A percentile compares a stretch with the other conserved stretches of the same genome.
These are phyloP conservation scores for Acleris emargana DNA, from an alignment of 2,888 invertebrate species.

Conservation along the genomic window DNA sequence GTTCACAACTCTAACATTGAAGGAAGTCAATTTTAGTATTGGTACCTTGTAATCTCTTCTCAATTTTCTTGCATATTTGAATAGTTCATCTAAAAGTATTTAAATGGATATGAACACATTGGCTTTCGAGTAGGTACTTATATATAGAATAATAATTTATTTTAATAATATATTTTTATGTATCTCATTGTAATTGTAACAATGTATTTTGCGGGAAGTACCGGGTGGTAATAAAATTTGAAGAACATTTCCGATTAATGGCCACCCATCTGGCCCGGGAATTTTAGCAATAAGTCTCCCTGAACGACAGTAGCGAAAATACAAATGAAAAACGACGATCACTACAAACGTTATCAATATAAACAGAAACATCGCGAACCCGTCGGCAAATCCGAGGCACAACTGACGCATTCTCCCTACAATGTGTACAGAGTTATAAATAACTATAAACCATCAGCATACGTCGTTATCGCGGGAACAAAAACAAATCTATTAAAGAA, in stretches of 20 bases:
- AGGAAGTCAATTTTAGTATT: slow-evolving; percentile 38
- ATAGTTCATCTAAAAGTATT: slow-evolving; percentile 34
- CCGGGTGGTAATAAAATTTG: slow-evolving; percentile 47
- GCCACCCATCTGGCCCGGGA: slow-evolving; percentile 55
- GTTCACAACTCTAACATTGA: slow-evolving; percentile 36
- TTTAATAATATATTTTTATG: too few relatives aligned
- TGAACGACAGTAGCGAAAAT: slow-evolving; percentile 28
- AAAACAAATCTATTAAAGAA: too few relatives aligned
- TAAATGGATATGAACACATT: neutral
- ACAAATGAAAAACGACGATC: slow-evolving; percentile 17
- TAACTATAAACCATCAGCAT: too few relatives aligned
- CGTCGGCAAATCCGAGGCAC: slow-evolving; percentile 5
- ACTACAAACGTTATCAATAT: slow-evolving; percentile 15
- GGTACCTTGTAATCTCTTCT: slow-evolving; percentile 34
- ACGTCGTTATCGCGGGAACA: too few relatives aligned
- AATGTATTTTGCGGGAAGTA: slow-evolving; percentile 28
- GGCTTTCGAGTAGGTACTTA: too few relatives aligned
- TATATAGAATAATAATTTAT: too few relatives aligned
- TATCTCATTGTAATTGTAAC: too few relatives aligned
- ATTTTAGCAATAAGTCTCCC: slow-evolving; percentile 50
- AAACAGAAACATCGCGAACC: slow-evolving; percentile 18
- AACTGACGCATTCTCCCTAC: neutral
- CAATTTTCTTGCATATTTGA: slow-evolving; percentile 38
- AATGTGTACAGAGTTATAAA: neutral
- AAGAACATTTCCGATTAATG: slow-evolving; percentile 52